Percentiles rank a stretch among this genome's conserved stretches.
These are phyloP conservation scores for Gisinianus flammeolus DNA, from an alignment of 2,888 invertebrate species.

Conservation along the genomic window DNA sequence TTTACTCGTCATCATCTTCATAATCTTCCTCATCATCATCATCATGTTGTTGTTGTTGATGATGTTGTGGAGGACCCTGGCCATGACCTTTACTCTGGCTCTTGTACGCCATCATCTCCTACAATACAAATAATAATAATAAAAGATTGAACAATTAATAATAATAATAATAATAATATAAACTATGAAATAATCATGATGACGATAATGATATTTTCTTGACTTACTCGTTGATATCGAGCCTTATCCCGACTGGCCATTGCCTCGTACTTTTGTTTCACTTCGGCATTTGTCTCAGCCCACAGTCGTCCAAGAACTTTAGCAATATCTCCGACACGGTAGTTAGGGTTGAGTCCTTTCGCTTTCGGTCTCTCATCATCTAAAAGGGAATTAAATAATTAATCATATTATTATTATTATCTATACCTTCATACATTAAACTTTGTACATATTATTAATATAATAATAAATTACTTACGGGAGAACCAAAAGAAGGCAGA, in stretches of 20 bases:
- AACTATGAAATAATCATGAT: neutral
- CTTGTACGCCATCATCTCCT: conserved; percentile 87
- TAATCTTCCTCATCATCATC: conserved; percentile 72
- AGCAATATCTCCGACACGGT: conserved; percentile 94
- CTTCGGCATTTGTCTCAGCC: conserved; percentile 84
- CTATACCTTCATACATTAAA: too few species aligned
- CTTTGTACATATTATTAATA: too few species aligned
- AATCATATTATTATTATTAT: too few species aligned
- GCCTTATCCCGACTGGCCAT: conserved; percentile 95
- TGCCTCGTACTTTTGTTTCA: conserved; percentile 87
- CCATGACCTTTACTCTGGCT: conserved; percentile 69
- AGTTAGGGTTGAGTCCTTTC: conserved; percentile 88
- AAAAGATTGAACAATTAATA: neutral
- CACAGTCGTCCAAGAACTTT: conserved; percentile 94
- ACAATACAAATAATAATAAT: conserved; percentile 59
- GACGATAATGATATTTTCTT: neutral
- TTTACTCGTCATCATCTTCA: conserved; percentile 67
- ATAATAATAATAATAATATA: neutral
- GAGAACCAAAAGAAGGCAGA: conserved; percentile 99
- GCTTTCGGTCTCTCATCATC: conserved; percentile 95
- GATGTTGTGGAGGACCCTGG: conserved; percentile 61
- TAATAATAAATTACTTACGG: too few species aligned
- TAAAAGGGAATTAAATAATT: too few species aligned
- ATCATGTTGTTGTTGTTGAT: conserved; percentile 59
- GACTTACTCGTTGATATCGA: conserved; percentile 75